These are phyloP conservation scores for Tolmerus cingulatus DNA, from an alignment of 2,888 invertebrate genomes.

Conservation along the genomic window DNA sequence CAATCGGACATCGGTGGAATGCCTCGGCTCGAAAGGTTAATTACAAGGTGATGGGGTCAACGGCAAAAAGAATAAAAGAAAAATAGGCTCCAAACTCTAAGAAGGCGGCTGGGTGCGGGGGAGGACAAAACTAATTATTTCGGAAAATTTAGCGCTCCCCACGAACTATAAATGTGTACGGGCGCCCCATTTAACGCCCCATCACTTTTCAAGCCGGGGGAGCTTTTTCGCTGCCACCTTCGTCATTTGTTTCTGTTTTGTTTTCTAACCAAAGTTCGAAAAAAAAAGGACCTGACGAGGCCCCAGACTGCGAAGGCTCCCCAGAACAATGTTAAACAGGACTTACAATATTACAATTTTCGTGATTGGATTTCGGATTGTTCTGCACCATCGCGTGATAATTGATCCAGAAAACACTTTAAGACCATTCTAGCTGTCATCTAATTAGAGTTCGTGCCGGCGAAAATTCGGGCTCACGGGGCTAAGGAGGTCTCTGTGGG, in stretches of 20 bases:
- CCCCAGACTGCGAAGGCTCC: conserved; percentile 4
- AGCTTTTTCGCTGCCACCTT: neutral
- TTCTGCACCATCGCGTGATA: conserved; percentile 36
- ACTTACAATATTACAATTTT: conserved; percentile 15
- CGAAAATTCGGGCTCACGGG: neutral
- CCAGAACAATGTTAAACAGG: conserved; percentile 2
- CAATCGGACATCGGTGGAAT: neutral
- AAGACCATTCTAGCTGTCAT: conserved; percentile 37
- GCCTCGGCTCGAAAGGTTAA: conserved; percentile 1
- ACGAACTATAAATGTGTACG: conserved; percentile 2
- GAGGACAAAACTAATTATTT: conserved; percentile 17
- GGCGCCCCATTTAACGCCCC: conserved; percentile 3
- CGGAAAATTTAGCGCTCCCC: conserved; percentile 5
- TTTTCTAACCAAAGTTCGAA: neutral
- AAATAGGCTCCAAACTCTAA: neutral
- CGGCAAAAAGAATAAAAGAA: neutral
- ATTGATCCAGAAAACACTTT: conserved; percentile 35
- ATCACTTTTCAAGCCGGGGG: neutral
- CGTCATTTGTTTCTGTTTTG: conserved; percentile 11
- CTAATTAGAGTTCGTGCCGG: conserved; percentile 28
- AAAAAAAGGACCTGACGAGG: neutral
- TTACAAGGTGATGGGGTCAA: conserved; percentile 38
- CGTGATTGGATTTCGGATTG: conserved; percentile 31
- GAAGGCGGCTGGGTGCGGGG: neutral
- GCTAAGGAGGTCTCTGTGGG: neutral